phyloP scores from a whole-genome alignment of 2,888 invertebrate genomes.

The Ariolimax columbianus region DNA sequence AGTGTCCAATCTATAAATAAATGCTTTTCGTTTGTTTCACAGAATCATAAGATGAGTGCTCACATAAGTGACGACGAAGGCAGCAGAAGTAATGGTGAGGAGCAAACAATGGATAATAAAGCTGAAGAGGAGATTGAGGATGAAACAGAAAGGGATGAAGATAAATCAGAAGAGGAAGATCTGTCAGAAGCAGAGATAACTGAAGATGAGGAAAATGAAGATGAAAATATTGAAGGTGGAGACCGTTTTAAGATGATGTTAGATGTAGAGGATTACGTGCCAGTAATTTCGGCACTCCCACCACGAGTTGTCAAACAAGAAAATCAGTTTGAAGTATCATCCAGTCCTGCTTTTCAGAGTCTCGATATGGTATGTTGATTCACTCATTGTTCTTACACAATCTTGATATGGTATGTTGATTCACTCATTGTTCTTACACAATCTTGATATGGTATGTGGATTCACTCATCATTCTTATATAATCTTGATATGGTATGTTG shows the following conservation, averaged over 20 bases:
- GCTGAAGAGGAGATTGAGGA: slow-evolving; percentile 45
- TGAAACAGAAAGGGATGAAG: slow-evolving; percentile 42
- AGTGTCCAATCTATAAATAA: neutral
- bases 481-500: slow-evolving; percentile 77
- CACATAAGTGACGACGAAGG: slow-evolving; percentile 6
- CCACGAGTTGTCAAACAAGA: slow-evolving; percentile 76
- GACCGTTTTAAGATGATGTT: slow-evolving; percentile 7
- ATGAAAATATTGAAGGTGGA: slow-evolving; percentile 49
- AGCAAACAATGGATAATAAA: slow-evolving; percentile 22
- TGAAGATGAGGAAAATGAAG: slow-evolving; percentile 39
- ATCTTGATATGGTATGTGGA: slow-evolving; percentile 76
- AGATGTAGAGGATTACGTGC: slow-evolving; percentile 62
- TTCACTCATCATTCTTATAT: too few species aligned
- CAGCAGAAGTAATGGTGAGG: slow-evolving; percentile 12
- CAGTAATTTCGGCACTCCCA: slow-evolving; percentile 75
- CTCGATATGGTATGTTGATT: slow-evolving; percentile 75
- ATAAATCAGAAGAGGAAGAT: slow-evolving; percentile 23
- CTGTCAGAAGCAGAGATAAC: slow-evolving; percentile 12
- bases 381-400: too few species aligned
- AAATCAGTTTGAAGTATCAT: slow-evolving; percentile 77
- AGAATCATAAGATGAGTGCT: slow-evolving; percentile 49
- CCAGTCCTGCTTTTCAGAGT: slow-evolving; percentile 78
- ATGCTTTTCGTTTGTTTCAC: neutral
- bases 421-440: too few species aligned
- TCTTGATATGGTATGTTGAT: slow-evolving; percentile 75